Evolutionary conservation across 2,113 vertebrate species (phyloP).

Genomic region (Australoheros scitulus): DNA sequence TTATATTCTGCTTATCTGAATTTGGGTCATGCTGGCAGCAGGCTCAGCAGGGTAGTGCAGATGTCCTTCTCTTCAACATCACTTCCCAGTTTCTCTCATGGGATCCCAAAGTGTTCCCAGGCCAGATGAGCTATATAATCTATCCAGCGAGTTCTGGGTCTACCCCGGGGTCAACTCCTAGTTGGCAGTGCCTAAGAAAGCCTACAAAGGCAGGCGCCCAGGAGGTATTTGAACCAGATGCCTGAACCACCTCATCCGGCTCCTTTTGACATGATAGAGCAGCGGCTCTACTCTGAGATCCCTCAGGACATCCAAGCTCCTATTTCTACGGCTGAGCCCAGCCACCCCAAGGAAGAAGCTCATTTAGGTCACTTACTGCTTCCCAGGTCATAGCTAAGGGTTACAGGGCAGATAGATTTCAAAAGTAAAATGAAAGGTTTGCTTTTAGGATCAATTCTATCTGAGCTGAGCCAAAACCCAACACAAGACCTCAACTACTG

Average conservation of each 20-base stretch:
- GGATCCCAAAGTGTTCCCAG: background rate
- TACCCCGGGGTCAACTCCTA: background rate
- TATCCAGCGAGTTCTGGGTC: background rate
- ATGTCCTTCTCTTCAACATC: background rate
- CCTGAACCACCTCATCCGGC: background rate
- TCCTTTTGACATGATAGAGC: background rate
- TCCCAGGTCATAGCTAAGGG: background rate
- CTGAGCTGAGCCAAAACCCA: no score
- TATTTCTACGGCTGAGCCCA: background rate
- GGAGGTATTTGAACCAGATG: background rate
- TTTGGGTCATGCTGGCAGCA: background rate
- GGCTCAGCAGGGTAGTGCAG: background rate
- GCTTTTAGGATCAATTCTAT: background rate
- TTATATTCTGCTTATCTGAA: background rate
- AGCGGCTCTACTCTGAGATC: background rate
- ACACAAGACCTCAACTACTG: no score
- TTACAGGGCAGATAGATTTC: background rate
- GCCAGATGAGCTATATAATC: background rate
- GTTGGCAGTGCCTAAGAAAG: background rate
- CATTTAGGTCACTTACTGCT: background rate
- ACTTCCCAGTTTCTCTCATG: background rate
- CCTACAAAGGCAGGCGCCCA: background rate
- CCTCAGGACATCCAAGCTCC: background rate
- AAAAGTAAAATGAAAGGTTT: background rate
- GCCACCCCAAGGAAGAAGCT: background rate